Evolutionary conservation across 2,888 invertebrate genomes (phyloP).

Genomic region (Pyrrhia umbra): DNA sequence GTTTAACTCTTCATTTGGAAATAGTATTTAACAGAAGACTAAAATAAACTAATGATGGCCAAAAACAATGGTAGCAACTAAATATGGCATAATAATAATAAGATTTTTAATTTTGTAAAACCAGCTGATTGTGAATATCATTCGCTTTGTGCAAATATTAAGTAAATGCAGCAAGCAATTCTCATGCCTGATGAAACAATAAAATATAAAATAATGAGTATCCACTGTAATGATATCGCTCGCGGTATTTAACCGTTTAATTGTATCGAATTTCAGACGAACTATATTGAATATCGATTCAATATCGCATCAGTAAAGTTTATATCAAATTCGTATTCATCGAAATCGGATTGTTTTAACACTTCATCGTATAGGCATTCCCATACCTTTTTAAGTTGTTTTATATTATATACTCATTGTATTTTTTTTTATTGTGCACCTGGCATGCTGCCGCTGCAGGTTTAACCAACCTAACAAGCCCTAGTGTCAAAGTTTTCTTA

Average conservation of each 20-base stretch:
- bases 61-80: too few relatives aligned
- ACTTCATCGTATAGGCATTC: neutral
- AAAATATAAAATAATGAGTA: slow-evolving; percentile 44
- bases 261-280: slow-evolving; percentile 31
- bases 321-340: neutral
- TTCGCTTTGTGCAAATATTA: slow-evolving; percentile 35
- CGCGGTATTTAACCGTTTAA: slow-evolving; percentile 26
- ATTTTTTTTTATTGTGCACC: too few relatives aligned
- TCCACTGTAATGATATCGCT: slow-evolving; percentile 28
- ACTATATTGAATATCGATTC: slow-evolving; percentile 36
- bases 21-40: too few relatives aligned
- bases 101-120: too few relatives aligned
- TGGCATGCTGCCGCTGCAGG: too few relatives aligned
- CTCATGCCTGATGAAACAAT: slow-evolving; percentile 28
- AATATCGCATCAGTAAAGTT: slow-evolving; percentile 1
- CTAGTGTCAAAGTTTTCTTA: too few relatives aligned
- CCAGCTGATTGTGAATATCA: neutral
- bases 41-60: too few relatives aligned
- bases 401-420: too few relatives aligned
- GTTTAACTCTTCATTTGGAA: too few relatives aligned
- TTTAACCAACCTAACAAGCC: too few relatives aligned
- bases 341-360: neutral
- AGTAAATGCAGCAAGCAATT: slow-evolving; percentile 38
- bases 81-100: too few relatives aligned
- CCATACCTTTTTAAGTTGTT: neutral